Conservation (phyloP, 1,140 invertebrate genomes). For the Chymomyza costata region DNA sequence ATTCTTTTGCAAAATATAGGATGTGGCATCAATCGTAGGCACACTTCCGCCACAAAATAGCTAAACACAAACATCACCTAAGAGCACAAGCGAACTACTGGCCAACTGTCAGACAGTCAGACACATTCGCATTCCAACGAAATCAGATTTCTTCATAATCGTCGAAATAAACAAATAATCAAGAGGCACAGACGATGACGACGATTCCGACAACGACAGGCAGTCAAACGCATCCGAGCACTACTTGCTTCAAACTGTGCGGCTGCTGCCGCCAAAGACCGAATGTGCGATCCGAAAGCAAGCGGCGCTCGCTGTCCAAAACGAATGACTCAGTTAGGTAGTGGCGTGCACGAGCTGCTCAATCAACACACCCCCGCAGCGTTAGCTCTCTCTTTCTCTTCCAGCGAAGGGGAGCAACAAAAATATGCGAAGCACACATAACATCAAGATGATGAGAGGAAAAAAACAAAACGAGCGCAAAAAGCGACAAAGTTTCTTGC, state of each 20-base stretch:
- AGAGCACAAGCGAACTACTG: constrained; percentile 14
- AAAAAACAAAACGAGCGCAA: too few relatives aligned
- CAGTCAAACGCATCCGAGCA: constrained; percentile 45
- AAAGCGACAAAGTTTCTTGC: too few relatives aligned
- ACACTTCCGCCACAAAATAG: constrained; percentile 53
- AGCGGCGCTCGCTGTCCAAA: background rate
- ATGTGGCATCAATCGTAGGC: constrained; percentile 49
- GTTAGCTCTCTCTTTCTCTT: constrained; percentile 23
- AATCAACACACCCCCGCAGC: constrained; percentile 47
- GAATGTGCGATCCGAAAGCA: constrained; percentile 33
- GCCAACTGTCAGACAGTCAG: constrained; percentile 30
- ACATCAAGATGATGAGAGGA: too few relatives aligned
- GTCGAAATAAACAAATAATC: constrained; percentile 39
- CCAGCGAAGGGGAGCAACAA: constrained; percentile 12
- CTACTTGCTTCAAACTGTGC: constrained; percentile 38
- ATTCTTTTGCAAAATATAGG: constrained; percentile 23
- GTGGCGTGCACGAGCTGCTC: background rate
- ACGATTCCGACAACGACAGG: constrained; percentile 9
- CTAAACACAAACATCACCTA: constrained; percentile 43
- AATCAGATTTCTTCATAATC: constrained; percentile 64
- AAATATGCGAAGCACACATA: too few relatives aligned
- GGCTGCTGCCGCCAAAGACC: constrained; percentile 27
- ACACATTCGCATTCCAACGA: constrained; percentile 64
- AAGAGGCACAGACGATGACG: constrained; percentile 17
- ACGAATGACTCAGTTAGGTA: too few relatives aligned